Conservation (phyloP, 2,113 vertebrate species). For the Silurus glanis region DNA sequence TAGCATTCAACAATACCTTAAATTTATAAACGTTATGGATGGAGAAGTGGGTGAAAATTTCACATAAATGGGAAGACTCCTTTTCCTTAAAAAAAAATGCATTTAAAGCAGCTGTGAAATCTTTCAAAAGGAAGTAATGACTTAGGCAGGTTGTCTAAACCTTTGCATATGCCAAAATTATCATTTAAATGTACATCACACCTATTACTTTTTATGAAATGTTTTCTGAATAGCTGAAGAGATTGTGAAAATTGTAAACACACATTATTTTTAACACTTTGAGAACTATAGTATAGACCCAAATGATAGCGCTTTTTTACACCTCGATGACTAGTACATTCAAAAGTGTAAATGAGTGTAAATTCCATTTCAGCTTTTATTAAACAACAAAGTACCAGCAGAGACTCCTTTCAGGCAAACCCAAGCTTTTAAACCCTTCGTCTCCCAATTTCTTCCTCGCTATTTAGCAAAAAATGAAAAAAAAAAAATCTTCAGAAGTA, state of each 20-base stretch:
- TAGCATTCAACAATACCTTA: not conserved
- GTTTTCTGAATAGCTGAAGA: not conserved
- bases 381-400: constrained; percentile 42
- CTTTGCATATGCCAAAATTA: not conserved
- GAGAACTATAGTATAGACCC: not conserved
- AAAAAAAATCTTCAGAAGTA: constrained; percentile 41
- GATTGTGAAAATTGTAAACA: not conserved
- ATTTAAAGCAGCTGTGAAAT: not conserved
- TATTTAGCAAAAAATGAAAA: constrained; percentile 32
- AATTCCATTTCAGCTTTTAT: constrained; percentile 48
- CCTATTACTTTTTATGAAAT: not conserved
- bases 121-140: not conserved
- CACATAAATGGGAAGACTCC: not conserved
- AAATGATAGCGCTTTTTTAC: not conserved
- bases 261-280: not conserved
- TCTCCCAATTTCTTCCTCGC: not conserved
- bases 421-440: constrained; percentile 46
- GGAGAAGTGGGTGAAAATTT: not conserved
- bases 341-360: constrained; percentile 41
- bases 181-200: not conserved
- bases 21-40: not conserved
- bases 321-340: constrained; percentile 3
- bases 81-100: not conserved
- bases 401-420: constrained; percentile 38
- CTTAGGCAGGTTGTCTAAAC: not conserved